phyloP scores from a whole-genome alignment of 1,140 invertebrate genomes.

The Micrasema minimum region DNA sequence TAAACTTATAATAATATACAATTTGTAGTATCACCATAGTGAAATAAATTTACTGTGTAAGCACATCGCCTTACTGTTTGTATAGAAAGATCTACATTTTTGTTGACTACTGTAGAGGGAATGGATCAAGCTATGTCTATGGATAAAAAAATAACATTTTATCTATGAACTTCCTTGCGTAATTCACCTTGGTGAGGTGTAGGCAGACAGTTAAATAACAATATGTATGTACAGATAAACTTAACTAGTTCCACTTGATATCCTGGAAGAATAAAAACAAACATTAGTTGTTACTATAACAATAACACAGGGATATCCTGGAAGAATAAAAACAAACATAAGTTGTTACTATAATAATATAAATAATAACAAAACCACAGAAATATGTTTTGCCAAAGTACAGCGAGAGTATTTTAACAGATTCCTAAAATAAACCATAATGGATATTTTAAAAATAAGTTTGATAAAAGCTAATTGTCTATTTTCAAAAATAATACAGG shows the following conservation, averaged over 20 bases:
- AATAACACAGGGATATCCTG: too few relatives aligned
- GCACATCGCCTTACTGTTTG: slow-evolving; percentile 50
- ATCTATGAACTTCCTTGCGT: slow-evolving; percentile 35
- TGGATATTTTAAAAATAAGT: too few relatives aligned
- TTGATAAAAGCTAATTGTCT: too few relatives aligned
- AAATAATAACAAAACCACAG: too few relatives aligned
- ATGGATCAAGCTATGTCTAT: slow-evolving; percentile 28
- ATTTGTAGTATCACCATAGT: slow-evolving; percentile 44
- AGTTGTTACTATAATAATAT: too few relatives aligned
- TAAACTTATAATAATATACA: slow-evolving; percentile 47
- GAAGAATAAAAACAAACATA: slow-evolving; percentile 37
- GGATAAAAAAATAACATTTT: slow-evolving; percentile 37
- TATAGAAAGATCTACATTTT: slow-evolving; percentile 21
- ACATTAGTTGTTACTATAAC: slow-evolving; percentile 27
- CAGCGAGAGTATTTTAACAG: too few relatives aligned
- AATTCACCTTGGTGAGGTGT: slow-evolving; percentile 24
- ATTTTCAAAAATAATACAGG: too few relatives aligned
- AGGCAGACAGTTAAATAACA: slow-evolving; percentile 40
- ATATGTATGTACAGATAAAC: slow-evolving; percentile 52
- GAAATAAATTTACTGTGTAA: slow-evolving; percentile 46
- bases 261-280: slow-evolving; percentile 48
- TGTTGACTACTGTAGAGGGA: slow-evolving; percentile 20
- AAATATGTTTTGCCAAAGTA: too few relatives aligned
- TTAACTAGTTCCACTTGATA: slow-evolving; percentile 53
- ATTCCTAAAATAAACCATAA: too few relatives aligned